Conservation (phyloP, 1,140 invertebrate species). For the Drosophila insularis region DNA sequence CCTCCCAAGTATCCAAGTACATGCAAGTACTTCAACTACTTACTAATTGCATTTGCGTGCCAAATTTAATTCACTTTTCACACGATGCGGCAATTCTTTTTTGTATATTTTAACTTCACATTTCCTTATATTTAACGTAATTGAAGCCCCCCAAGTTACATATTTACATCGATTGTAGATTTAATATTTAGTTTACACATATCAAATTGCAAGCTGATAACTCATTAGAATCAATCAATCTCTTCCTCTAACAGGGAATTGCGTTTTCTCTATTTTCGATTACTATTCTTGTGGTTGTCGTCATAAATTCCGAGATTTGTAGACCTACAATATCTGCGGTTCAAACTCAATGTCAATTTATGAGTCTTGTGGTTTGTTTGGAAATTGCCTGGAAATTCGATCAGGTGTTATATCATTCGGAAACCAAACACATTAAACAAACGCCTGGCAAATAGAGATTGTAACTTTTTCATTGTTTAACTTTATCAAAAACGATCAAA, state of each 20-base stretch:
- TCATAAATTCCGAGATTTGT: neutral
- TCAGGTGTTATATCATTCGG: neutral
- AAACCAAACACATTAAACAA: neutral
- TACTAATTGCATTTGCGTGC: slow-evolving; percentile 3
- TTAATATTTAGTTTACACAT: neutral
- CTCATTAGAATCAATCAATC: slow-evolving; percentile 4
- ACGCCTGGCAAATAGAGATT: neutral
- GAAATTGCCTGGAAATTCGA: neutral
- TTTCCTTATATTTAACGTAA: neutral
- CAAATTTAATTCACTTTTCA: neutral
- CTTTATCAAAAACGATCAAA: too few relatives aligned
- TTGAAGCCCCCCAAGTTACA: slow-evolving; percentile 4
- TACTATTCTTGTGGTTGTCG: neutral
- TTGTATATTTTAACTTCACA: neutral
- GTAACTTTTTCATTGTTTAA: neutral
- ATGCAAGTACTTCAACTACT: neutral
- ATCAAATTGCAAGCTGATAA: slow-evolving; percentile 6
- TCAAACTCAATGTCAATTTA: neutral
- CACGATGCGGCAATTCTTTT: neutral
- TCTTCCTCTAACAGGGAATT: neutral
- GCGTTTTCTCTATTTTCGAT: neutral
- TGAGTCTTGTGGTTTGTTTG: neutral
- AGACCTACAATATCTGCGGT: neutral
- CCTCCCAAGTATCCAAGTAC: neutral
- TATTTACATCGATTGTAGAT: neutral